Conservation (phyloP, 1,140 invertebrate genomes). For the Pogonognathellus flavescens region DNA sequence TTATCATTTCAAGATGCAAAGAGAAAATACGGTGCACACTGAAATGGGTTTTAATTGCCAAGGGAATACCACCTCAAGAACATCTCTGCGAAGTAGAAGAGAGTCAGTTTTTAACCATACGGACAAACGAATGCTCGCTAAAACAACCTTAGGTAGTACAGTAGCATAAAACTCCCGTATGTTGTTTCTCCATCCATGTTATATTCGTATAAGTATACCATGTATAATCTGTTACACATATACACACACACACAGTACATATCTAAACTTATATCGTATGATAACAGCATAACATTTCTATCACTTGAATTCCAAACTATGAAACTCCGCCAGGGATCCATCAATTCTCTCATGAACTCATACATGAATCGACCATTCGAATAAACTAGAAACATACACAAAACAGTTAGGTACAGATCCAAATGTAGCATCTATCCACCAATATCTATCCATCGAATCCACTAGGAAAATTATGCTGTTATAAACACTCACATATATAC, state of each 20-base stretch:
- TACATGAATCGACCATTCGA: slow-evolving; percentile 34
- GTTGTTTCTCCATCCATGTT: too few species aligned
- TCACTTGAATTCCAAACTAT: slow-evolving; percentile 39
- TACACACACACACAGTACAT: background rate
- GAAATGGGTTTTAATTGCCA: slow-evolving; percentile 66
- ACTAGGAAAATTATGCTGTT: slow-evolving; percentile 5
- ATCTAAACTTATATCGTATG: slow-evolving; percentile 11
- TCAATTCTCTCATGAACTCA: slow-evolving; percentile 48
- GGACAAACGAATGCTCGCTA: background rate
- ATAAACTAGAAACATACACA: slow-evolving; percentile 14
- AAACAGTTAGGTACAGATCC: slow-evolving; percentile 7
- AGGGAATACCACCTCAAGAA: slow-evolving; percentile 65
- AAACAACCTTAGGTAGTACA: too few species aligned
- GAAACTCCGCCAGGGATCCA: slow-evolving; percentile 47
- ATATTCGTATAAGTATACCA: too few species aligned
- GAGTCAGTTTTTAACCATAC: slow-evolving; percentile 39
- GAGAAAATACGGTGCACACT: slow-evolving; percentile 62
- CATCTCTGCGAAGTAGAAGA: slow-evolving; percentile 39
- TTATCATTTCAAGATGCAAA: slow-evolving; percentile 67
- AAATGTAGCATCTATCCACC: background rate
- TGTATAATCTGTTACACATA: too few species aligned
- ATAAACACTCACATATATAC: background rate
- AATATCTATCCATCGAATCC: background rate
- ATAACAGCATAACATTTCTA: slow-evolving; percentile 1
- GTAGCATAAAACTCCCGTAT: too few species aligned